Evolutionary conservation across 2,113 vertebrate species (phyloP).

Genomic region (Passer montanus): DNA sequence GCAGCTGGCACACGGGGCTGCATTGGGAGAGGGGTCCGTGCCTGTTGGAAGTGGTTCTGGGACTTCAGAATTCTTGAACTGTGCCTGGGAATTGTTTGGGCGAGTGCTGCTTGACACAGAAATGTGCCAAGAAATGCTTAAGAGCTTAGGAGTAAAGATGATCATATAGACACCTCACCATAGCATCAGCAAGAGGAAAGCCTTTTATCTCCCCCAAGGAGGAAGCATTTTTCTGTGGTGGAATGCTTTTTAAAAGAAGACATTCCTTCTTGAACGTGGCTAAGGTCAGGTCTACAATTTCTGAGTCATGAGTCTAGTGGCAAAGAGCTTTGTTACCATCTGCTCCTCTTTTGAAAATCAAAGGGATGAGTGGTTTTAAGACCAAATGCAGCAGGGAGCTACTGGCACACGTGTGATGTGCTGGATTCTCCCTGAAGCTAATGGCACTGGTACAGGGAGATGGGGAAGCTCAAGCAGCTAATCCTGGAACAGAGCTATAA

Average conservation of each 20-base stretch:
- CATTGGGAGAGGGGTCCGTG: fast-evolving
- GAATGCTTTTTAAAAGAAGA: background rate
- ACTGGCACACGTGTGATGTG: background rate
- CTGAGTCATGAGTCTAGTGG: background rate
- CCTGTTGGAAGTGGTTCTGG: background rate
- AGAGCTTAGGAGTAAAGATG: background rate
- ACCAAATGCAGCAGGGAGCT: background rate
- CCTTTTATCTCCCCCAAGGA: background rate
- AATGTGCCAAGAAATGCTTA: background rate
- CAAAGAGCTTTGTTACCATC: background rate
- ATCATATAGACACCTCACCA: background rate
- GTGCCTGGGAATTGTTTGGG: constrained; percentile 20
- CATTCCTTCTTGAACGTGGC: background rate
- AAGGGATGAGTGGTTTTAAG: background rate
- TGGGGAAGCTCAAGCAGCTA: constrained; percentile 1
- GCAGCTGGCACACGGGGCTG: background rate
- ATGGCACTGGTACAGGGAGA: background rate
- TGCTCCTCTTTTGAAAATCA: background rate
- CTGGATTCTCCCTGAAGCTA: constrained; percentile 37
- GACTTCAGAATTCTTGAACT: background rate
- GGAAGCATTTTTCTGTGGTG: background rate
- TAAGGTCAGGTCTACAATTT: background rate
- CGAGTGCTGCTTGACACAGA: background rate
- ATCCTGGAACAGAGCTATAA: background rate
- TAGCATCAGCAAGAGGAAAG: background rate